Evolutionary conservation across 2,113 vertebrate species (phyloP), one percentile per base, ranked within the genome.

Genomic region (Cariama cristata): DNA sequence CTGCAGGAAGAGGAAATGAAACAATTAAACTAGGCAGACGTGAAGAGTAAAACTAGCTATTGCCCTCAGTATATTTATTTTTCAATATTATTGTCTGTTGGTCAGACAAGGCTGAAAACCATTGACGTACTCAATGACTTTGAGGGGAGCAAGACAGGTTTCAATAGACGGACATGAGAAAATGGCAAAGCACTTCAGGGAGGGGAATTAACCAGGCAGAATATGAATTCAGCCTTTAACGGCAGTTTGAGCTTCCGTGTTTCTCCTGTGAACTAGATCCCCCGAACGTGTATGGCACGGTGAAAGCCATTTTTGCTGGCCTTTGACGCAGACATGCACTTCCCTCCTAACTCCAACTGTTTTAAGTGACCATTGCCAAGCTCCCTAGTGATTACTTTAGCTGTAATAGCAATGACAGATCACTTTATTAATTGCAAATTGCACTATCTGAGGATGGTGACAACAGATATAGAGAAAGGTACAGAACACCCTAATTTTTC

Each of bases 401-500:
- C 80, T 72, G 53, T 35, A 92, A 89, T 75, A 91, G 20, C 64
- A 95, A 35, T 83, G 96, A 90, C 93, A 86, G 89, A 92, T 72
- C 84, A 72, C 77, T 91, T 95, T 95, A 95, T 96, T 97, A 97
- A 98, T 97, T 95, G 84, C 58, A 93, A 63, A 90, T 73, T 86
- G 56, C 75, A 84, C 88, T 97, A 97, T 95, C 94, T 96, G 81
- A 81, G 95, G 95, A 97, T 91, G 44, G 38, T 88, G 81, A 95
- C 97, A 98, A 94, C 86, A 97, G 95, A 97, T 97, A 95, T 2
- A 50, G 66, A 63, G 67, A 82, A 79, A 93, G 74, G 33, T 95
- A 91, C 91, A 96, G 84, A 94, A 88, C 79, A 94, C 80, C 77
- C 95, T 96, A 95, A 95, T 96, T 96, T 97, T 93, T 97, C 91